Percentiles rank a stretch among this genome's conserved stretches.
Conservation (phyloP, 2,888 invertebrate species). For the Ochlodes sylvanus region DNA sequence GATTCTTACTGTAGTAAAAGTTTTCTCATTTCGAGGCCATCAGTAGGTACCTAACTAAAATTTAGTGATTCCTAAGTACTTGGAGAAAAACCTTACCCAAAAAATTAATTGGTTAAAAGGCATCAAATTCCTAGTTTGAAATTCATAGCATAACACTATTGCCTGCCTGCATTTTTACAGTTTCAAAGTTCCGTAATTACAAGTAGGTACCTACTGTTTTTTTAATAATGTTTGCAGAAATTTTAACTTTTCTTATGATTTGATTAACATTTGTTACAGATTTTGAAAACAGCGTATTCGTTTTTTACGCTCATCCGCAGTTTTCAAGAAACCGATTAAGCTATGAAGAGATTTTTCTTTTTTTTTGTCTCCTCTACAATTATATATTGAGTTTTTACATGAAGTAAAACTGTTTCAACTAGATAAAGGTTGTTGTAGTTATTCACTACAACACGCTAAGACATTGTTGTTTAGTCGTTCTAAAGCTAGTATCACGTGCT, state of each 20-base stretch:
- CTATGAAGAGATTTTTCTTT: background rate
- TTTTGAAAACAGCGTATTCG: constrained; percentile 71
- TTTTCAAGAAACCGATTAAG: constrained; percentile 47
- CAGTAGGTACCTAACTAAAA: no score
- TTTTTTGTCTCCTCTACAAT: no score
- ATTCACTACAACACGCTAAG: background rate
- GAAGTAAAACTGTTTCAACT: background rate
- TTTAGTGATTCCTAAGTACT: no score
- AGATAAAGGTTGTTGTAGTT: background rate
- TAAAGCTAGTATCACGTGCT: constrained; percentile 26
- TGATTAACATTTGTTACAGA: constrained; percentile 57
- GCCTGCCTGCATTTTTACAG: no score
- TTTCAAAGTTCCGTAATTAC: no score
- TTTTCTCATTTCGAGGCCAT: background rate
- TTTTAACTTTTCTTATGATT: background rate
- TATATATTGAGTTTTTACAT: background rate
- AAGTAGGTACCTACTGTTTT: no score
- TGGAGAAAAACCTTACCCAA: no score
- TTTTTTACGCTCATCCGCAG: constrained; percentile 66
- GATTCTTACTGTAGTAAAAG: background rate
- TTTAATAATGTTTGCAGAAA: no score
- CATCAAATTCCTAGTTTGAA: no score
- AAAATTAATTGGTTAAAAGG: no score
- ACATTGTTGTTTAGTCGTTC: constrained; percentile 12
- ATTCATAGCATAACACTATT: no score